Percentiles rank a stretch among this genome's conserved stretches.
Evolutionary conservation across 2,888 invertebrate species (phyloP).

Genomic region (Trypoxylon attenuatum): DNA sequence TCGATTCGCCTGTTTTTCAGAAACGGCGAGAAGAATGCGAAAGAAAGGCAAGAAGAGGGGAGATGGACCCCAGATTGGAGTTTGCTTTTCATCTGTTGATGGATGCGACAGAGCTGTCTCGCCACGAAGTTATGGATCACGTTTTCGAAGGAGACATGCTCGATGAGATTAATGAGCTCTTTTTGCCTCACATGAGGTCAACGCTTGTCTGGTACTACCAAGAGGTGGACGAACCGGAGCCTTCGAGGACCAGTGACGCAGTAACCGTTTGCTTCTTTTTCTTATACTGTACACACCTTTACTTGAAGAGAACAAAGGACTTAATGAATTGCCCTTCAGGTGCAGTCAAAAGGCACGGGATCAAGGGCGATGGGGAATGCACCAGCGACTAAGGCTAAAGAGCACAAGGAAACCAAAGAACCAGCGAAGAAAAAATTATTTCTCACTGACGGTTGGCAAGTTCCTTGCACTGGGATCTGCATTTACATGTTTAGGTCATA

Average conservation of each 20-base stretch:
- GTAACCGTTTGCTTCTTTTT: no score
- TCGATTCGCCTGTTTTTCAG: constrained; percentile 68
- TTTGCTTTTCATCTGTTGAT: constrained; percentile 92
- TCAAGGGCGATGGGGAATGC: constrained; percentile 58
- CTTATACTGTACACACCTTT: no score
- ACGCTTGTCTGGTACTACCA: constrained; percentile 93
- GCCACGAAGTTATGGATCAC: constrained; percentile 92
- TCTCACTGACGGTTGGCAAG: constrained; percentile 89
- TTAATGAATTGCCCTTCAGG: no score
- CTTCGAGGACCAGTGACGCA: constrained; percentile 69
- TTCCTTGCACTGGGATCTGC: constrained; percentile 87
- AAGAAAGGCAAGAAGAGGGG: constrained; percentile 90
- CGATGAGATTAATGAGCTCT: constrained; percentile 91
- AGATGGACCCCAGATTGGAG: constrained; percentile 94
- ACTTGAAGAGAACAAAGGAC: no score
- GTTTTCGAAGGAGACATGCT: constrained; percentile 94
- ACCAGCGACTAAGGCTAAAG: constrained; percentile 70
- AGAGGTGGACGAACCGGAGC: constrained; percentile 84
- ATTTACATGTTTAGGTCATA: constrained; percentile 86
- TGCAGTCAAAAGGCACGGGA: constrained; percentile 54
- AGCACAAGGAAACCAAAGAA: constrained; percentile 71
- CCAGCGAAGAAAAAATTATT: constrained; percentile 85
- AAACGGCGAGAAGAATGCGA: constrained; percentile 93
- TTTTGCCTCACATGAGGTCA: constrained; percentile 88
- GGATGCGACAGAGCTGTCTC: constrained; percentile 86